Base-by-base conservation (phyloP, 2,888 invertebrate species). In the Sylvicola cinctus region DNA sequence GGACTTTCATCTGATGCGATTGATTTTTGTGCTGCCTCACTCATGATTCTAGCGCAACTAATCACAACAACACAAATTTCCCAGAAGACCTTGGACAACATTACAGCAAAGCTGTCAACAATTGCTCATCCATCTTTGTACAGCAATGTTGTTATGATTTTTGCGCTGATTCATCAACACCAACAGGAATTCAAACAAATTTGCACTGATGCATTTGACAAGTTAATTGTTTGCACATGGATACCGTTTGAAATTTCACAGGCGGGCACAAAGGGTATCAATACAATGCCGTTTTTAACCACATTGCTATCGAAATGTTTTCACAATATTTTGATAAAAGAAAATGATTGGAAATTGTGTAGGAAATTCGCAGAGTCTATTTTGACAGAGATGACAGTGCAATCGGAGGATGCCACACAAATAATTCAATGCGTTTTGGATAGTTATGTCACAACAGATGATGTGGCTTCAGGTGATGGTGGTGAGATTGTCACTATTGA, bases 21-120 rank as follows among this genome's bases (percentile, higher is more conserved):
- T 0, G 83, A 87, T 53, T 83, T 73, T 51, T 66, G 70, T 44
- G 71, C 83, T 1, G 68, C 78, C 2, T 65, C 71, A 1, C 79
- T 76, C 47, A 71, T 85, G 53, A 70, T 87, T 16, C 52, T 74
- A 0, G 74, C 75, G 1, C 74, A 74, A 47, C 49, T 88, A 11
- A 60, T 74, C 1, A 62, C 67, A 0, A 77, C 75, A 56, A 62
- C 68, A 0, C 63, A 60, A 31, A 49, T 88, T 2, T 61, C 62
- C 25, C 43, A 54, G 2, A 61, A 62, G 32, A 50, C 74, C 2
- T 62, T 78, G 40, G 58, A 65, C 36, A 5, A 10, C 14, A 15
- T 35, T n/a, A 20, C 20, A n/a, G 58, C 66, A 25, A 71, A 70
- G 38, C 55, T 72, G 7, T 55, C 65, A 2, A 62, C 65, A 46